Conservation (phyloP, 1,140 invertebrate species). For the Halesus radiatus region DNA sequence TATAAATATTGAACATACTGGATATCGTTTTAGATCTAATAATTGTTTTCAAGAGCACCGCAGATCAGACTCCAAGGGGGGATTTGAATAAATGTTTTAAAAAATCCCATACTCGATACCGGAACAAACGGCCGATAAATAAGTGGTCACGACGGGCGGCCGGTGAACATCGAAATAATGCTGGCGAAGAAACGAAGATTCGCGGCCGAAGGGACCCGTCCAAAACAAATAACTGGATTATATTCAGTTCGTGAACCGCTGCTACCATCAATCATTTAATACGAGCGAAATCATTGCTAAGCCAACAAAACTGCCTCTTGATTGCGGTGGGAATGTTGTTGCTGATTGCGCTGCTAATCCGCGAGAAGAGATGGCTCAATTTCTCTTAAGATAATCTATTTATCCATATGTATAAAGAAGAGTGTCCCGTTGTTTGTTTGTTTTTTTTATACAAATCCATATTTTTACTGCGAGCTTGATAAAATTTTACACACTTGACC, state of each 20-base stretch:
- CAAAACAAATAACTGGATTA: not conserved
- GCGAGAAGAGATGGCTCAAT: too few relatives aligned
- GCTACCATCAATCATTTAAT: constrained; percentile 7
- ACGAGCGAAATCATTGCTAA: not conserved
- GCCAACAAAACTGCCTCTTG: too few relatives aligned
- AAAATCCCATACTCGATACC: not conserved
- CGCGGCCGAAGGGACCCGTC: not conserved
- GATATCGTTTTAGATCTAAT: too few relatives aligned
- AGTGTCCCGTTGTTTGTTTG: too few relatives aligned
- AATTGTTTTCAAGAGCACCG: too few relatives aligned
- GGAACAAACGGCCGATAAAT: not conserved
- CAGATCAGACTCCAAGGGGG: not conserved
- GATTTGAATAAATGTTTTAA: not conserved
- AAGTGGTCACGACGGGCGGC: constrained; percentile 8
- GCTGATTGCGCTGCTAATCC: not conserved
- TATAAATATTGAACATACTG: too few relatives aligned
- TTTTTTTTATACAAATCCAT: too few relatives aligned
- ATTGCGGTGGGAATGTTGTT: not conserved
- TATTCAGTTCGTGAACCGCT: not conserved
- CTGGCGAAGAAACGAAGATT: not conserved
- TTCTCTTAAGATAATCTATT: too few relatives aligned
- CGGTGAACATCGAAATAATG: constrained; percentile 5
- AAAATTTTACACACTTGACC: too few relatives aligned
- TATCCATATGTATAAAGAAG: too few relatives aligned
- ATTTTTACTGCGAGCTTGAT: too few relatives aligned